Evolutionary conservation across 1,140 invertebrate species (phyloP), one percentile per base, ranked within the genome.

Genomic region (Brachionus rubens): DNA sequence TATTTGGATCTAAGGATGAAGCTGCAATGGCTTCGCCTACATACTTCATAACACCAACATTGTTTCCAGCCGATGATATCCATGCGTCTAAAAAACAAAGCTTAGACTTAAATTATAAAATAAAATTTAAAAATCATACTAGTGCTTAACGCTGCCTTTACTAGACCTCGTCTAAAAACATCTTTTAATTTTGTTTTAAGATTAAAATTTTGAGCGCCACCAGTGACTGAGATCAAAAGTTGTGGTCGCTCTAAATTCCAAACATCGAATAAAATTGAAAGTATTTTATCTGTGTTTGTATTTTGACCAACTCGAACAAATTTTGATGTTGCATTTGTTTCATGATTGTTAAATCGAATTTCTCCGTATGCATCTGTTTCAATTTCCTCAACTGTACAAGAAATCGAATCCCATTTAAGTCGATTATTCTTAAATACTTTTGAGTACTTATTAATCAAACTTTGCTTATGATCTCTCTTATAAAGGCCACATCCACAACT

Each of bases 221-320:
- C 85, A 26, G 85, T 85, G 14, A 86, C 84, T 2, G 85, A 86
- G 28, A 86, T 84, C 9, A 86, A 81, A 6, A 86, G 80, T 72
- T 86, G 84, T 24, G 85, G 85, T 36, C 79, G 79, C 30, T 81
- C 78, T 24, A 84, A 77, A 7, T 77, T 70, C 85, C 85, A 86
- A n/a, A 81, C 78, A 19, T 84, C 78, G 62, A 79, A 80, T 78
- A 86, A 78, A 30, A 86, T 78, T 3, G 79, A 59, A 56, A 84
- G 59, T 65, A 86, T 79, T 7, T 76, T 77, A 1, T 81, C 65
- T 78, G 83, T 81, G 1, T 79, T 54, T 7, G 82, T 82, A n/a
- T 81, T 78, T 7, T 81, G 77, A 40, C 81, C 80, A 26, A 85
- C 80, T 12, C 84, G 79, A 6, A 85, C 79, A 78, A 82, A 86